Conservation (phyloP, 2,113 vertebrate species). For the Saccopteryx leptura region DNA sequence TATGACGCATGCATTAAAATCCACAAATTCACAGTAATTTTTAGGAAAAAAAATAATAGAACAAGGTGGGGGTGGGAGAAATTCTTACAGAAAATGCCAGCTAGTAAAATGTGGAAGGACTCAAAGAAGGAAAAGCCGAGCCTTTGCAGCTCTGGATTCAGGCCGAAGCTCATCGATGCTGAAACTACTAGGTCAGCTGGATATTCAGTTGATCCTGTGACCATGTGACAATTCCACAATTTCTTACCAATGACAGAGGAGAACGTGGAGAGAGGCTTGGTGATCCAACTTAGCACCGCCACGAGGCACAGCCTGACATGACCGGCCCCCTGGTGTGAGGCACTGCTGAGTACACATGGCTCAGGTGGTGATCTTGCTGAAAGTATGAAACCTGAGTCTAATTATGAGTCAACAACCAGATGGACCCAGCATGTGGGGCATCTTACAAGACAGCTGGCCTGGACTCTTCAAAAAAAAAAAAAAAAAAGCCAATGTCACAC, state of each 20-base stretch:
- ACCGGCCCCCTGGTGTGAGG: rapidly evolving
- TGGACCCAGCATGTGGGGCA: background rate
- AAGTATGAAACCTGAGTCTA: background rate
- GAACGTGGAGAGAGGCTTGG: background rate
- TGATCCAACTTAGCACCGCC: background rate
- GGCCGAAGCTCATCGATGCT: background rate
- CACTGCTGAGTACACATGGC: too few species aligned
- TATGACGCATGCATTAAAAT: background rate
- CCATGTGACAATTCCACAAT: background rate
- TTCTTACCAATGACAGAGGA: background rate
- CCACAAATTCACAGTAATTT: background rate
- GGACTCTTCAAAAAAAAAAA: background rate
- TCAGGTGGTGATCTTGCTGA: background rate
- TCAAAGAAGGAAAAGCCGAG: background rate
- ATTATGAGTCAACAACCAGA: background rate
- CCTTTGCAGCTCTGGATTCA: background rate
- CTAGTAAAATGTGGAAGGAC: background rate
- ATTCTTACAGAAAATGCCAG: constrained; percentile 30
- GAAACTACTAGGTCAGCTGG: background rate
- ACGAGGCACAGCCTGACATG: background rate
- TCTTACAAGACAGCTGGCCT: too few species aligned
- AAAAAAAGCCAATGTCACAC: background rate
- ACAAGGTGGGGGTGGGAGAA: background rate
- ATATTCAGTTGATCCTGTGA: background rate
- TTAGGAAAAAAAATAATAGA: background rate